These are phyloP conservation scores for zebrafish (Danio rerio) DNA, from an alignment of 2,113 vertebrate species.

Conservation along the genomic window GRCz12tu NC_133194.1:37518001-37518500, in stretches of 20 bases:
- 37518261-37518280: too few relatives aligned
- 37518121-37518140: conserved; percentile 96
- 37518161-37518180: conserved; percentile 92
- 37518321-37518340: too few relatives aligned
- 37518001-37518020: neutral
- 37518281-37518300: too few relatives aligned
- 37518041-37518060: conserved; percentile 91
- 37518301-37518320: neutral
- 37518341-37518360: too few relatives aligned
- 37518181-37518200: conserved; percentile 69
- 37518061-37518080: conserved; percentile 89
- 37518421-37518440: too few relatives aligned
- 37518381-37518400: too few relatives aligned
- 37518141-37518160: conserved; percentile 93
- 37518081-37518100: conserved; percentile 94
- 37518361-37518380: too few relatives aligned
- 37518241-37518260: too few relatives aligned
- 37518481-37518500: too few relatives aligned
- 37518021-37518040: conserved; percentile 97
- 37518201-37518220: neutral
- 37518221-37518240: neutral
- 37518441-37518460: too few relatives aligned
- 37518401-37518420: too few relatives aligned
- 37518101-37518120: conserved; percentile 96
- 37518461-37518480: too few relatives aligned